Percentiles rank a stretch among this genome's conserved stretches.
Conservation (phyloP, 35 echinoderm and acorn worm genomes). For the Ptychodera flava region DNA sequence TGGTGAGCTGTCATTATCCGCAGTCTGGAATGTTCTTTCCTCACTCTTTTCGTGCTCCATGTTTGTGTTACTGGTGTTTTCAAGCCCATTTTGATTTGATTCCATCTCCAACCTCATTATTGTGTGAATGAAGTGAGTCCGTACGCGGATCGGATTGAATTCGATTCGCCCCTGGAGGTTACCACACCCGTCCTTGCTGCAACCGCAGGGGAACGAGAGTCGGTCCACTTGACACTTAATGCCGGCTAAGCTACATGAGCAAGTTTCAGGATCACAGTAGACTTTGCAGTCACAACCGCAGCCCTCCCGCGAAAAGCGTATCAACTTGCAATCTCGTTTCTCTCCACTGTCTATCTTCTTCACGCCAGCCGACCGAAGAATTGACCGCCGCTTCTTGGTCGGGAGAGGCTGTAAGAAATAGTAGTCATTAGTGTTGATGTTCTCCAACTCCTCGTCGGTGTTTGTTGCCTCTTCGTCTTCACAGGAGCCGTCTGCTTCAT, state of each 20-base stretch:
- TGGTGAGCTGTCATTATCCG: neutral
- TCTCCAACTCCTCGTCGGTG: slow-evolving; percentile 74
- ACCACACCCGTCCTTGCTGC: slow-evolving; percentile 77
- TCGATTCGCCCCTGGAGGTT: slow-evolving; percentile 77
- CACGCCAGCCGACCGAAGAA: slow-evolving; percentile 67
- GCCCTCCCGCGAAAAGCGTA: slow-evolving; percentile 73
- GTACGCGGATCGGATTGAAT: slow-evolving; percentile 81
- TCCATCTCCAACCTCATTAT: slow-evolving; percentile 78
- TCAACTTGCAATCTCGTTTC: slow-evolving; percentile 86
- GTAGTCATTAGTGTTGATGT: slow-evolving; percentile 77
- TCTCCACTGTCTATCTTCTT: slow-evolving; percentile 90
- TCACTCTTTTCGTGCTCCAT: neutral
- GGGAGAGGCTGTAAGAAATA: slow-evolving; percentile 96
- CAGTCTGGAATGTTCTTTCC: neutral
- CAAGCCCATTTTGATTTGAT: slow-evolving; percentile 13
- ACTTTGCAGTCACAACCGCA: slow-evolving; percentile 88
- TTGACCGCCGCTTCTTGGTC: slow-evolving; percentile 68
- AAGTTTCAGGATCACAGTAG: slow-evolving; percentile 81
- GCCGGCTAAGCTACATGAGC: slow-evolving; percentile 67
- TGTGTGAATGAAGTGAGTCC: slow-evolving; percentile 89
- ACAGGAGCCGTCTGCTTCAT: slow-evolving; percentile 8
- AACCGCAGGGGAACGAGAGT: slow-evolving; percentile 89
- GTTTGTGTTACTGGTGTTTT: neutral
- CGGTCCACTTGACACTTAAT: slow-evolving; percentile 98
- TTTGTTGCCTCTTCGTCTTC: slow-evolving; percentile 56